Evolutionary conservation across 2,888 invertebrate species (phyloP).

Genomic region (Gortyna flavago): DNA sequence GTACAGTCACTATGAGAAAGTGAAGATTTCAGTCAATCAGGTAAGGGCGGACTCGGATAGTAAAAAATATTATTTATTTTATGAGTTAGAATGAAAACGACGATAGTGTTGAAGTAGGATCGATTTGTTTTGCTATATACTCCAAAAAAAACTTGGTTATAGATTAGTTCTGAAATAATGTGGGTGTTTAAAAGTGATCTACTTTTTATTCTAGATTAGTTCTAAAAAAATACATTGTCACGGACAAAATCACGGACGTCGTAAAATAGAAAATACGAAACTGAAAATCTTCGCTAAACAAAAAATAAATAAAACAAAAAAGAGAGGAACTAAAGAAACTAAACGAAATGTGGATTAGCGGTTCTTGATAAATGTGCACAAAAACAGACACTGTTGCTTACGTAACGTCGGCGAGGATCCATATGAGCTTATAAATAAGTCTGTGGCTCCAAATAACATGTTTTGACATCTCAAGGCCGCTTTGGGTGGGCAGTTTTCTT

Average conservation of each 20-base stretch:
- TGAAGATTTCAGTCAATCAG: too few species aligned
- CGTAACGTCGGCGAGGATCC: conserved; percentile 35
- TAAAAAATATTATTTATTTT: too few species aligned
- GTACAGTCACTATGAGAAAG: too few species aligned
- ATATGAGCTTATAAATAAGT: conserved; percentile 45
- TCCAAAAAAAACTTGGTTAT: too few species aligned
- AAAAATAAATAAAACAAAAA: conserved; percentile 30
- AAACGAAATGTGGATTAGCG: conserved; percentile 51
- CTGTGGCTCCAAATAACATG: conserved; percentile 44
- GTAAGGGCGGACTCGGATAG: too few species aligned
- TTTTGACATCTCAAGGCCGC: conserved; percentile 59
- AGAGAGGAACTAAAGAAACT: conserved; percentile 29
- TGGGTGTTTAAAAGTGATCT: background rate
- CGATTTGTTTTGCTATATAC: too few species aligned
- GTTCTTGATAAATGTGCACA: conserved; percentile 54
- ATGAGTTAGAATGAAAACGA: too few species aligned
- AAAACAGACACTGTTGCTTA: conserved; percentile 53
- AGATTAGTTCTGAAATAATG: background rate
- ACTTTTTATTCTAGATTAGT: background rate
- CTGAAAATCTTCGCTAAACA: background rate
- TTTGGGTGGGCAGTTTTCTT: conserved; percentile 37
- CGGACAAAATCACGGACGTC: conserved; percentile 3
- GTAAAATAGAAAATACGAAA: background rate
- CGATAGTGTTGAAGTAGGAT: too few species aligned
- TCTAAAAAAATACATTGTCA: background rate